Conservation (phyloP, 2,113 vertebrate genomes). For the Cavia porcellus region DNA sequence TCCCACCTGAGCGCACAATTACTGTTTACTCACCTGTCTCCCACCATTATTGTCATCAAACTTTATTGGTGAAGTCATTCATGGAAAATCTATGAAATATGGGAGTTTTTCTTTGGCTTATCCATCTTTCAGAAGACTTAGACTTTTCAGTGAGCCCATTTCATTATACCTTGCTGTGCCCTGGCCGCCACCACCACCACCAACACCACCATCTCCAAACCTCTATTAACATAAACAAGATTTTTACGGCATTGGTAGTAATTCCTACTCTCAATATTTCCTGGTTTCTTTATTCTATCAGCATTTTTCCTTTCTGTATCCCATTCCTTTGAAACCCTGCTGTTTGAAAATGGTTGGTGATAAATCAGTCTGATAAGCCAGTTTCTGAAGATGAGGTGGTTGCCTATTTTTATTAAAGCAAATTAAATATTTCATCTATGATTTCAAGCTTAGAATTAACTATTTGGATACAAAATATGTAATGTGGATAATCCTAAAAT, state of each 20-base stretch:
- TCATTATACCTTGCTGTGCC: background rate
- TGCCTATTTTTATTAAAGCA: constrained; percentile 11
- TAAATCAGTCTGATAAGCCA: background rate
- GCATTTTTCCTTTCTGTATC: background rate
- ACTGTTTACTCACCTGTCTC: constrained; percentile 77
- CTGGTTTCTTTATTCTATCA: background rate
- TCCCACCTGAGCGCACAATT: constrained; percentile 66
- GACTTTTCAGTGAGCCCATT: background rate
- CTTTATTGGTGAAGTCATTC: constrained; percentile 74
- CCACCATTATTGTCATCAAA: constrained; percentile 75
- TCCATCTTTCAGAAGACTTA: background rate
- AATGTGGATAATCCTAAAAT: background rate
- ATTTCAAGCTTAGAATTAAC: background rate
- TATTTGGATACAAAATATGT: background rate
- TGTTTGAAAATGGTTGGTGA: background rate
- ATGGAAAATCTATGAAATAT: constrained; percentile 54
- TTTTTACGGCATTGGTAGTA: background rate
- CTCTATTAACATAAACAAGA: background rate
- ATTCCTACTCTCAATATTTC: background rate
- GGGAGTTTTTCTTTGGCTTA: constrained; percentile 2
- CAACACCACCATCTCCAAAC: background rate
- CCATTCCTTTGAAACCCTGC: background rate
- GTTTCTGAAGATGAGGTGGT: background rate
- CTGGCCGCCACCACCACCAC: background rate
- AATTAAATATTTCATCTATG: background rate